Conservation (phyloP, 2,888 invertebrate species). For the Andrena dorsata region DNA sequence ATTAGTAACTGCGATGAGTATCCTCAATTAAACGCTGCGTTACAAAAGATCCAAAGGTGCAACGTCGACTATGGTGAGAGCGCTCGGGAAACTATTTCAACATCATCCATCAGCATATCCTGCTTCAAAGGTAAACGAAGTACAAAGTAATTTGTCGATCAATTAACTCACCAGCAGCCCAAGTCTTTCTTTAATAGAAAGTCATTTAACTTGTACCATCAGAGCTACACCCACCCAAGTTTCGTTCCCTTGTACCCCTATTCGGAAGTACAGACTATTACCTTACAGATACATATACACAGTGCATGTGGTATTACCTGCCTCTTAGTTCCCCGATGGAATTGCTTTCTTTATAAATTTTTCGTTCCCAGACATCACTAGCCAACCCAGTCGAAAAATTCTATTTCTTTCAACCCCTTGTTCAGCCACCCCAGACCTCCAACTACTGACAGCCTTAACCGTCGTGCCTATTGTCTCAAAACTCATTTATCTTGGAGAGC, state of each 20-base stretch:
- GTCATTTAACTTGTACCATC: constrained; percentile 40
- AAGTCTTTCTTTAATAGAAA: constrained; percentile 38
- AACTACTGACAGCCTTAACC: constrained; percentile 60
- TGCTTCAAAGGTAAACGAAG: constrained; percentile 34
- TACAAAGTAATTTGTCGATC: constrained; percentile 48
- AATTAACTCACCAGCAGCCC: constrained; percentile 51
- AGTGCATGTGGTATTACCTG: background rate
- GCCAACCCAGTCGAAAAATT: constrained; percentile 5
- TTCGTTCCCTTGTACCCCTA: background rate
- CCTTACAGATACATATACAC: background rate
- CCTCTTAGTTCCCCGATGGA: too few species aligned
- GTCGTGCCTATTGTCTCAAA: constrained; percentile 67
- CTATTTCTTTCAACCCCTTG: constrained; percentile 44
- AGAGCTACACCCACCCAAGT: background rate
- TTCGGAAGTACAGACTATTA: too few species aligned
- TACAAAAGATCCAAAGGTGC: too few species aligned
- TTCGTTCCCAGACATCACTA: background rate
- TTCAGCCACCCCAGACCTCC: constrained; percentile 23
- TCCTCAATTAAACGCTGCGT: too few species aligned
- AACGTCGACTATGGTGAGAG: too few species aligned
- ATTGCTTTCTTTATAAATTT: too few species aligned
- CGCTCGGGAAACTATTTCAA: background rate
- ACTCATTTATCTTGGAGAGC: constrained; percentile 70
- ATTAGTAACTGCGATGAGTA: too few species aligned
- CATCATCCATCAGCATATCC: constrained; percentile 16